Conservation (phyloP, 2,797 vertebrate species). For the Tenualosa ilisha region DNA sequence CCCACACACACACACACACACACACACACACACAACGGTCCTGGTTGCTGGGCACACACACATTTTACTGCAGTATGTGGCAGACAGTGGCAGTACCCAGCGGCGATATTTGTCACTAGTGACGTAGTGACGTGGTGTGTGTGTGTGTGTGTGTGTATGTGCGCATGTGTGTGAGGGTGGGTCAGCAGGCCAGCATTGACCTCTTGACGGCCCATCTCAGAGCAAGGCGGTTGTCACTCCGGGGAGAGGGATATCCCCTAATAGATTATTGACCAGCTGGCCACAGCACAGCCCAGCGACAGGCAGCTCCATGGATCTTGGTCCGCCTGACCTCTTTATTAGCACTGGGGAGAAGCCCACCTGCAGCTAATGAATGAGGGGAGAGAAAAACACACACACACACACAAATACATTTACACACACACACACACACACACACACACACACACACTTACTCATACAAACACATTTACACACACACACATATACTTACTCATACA, state of each 20-base stretch:
- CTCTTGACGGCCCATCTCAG: conserved; percentile 69
- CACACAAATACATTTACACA: not conserved
- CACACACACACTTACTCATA: not conserved
- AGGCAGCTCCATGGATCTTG: conserved; percentile 66
- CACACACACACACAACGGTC: not conserved
- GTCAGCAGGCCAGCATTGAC: conserved; percentile 74
- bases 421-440: not conserved
- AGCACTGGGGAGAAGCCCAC: conserved; percentile 61
- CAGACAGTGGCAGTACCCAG: conserved; percentile 31
- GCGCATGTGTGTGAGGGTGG: conserved; percentile 30
- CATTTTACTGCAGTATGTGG: not conserved
- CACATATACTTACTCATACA: not conserved
- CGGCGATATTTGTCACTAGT: conserved; percentile 69
- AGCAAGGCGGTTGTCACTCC: conserved; percentile 73
- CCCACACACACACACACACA: not conserved
- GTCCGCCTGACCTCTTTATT: conserved; percentile 76
- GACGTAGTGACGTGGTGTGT: conserved; percentile 22
- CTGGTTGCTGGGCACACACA: not conserved
- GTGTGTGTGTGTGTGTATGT: not conserved
- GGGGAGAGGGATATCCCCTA: conserved; percentile 64
- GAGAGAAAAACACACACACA: conserved; percentile 14
- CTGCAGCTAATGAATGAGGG: conserved; percentile 54
- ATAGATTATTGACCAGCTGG: conserved; percentile 80
- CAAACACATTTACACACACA: not conserved
- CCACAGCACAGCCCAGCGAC: conserved; percentile 50